Base-by-base conservation (phyloP, 2,888 invertebrate genomes). In the Hydropsyche betteni region DNA sequence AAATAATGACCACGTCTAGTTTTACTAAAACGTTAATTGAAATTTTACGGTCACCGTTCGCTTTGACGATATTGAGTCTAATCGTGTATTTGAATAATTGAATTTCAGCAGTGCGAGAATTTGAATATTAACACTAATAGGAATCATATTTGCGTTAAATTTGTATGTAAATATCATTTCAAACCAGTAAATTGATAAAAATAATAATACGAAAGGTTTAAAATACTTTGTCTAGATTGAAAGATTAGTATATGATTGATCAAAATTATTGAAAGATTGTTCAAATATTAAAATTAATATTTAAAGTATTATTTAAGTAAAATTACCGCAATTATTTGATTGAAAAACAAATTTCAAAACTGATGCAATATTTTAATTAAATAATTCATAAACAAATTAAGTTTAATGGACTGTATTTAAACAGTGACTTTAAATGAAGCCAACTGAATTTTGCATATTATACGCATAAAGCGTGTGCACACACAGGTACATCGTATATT, bases 41-140 rank as follows among this genome's bases (percentile, higher is more conserved):
- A 58, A 58, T 58, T 58, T 58, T 58, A 58, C 24, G 16, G 8
- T 58, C 16, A 8, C 24, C 58, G 16, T 58, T 24, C 14, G 16
- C 24, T 58, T 14, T 58, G 58, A 16, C 8, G 24, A 8, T 44
- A 8, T 44, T 55, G 16, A 14, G 55, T n/a, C 55, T 55, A 55
- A 55, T 55, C 55, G 55, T 16, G n/a, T 55, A 55, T 55, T 55
- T 55, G 55, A 55, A 55, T 55, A 55, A 55, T 55, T 55, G 55
- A 55, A 55, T 55, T 55, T 55, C 12, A 44, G 44, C 55, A 55
- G 12, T 55, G n/a, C 16, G 55, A n/a, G 16, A 55, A 55, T 55
- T 55, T 16, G 16, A 55, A 14, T 55, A 55, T 55, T 14, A 16
- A 6, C 55, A n/a, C 55, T 14, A 14, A 55, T 55, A 55, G 8